Percentiles rank a stretch among this genome's conserved stretches.
Conservation (phyloP, 2,888 invertebrate genomes). For the Aquatica leii region DNA sequence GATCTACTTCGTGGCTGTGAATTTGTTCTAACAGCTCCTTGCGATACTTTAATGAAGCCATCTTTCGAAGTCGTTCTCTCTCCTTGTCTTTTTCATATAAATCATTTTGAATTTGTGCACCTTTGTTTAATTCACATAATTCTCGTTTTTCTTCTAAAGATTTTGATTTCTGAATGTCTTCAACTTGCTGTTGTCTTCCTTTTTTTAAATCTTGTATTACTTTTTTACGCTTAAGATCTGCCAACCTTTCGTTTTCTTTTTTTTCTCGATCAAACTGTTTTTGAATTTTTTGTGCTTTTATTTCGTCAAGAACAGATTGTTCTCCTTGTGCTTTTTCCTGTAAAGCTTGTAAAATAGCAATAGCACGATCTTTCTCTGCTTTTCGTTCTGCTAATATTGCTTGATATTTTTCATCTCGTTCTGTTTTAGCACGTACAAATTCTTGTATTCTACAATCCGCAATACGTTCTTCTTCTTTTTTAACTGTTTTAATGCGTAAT, state of each 20-base stretch:
- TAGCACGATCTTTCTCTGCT: conserved; percentile 71
- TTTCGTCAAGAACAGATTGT: conserved; percentile 60
- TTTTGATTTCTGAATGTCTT: conserved; percentile 66
- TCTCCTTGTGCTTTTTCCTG: conserved; percentile 66
- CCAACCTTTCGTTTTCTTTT: conserved; percentile 70
- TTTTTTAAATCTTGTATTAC: conserved; percentile 62
- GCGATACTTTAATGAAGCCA: conserved; percentile 65
- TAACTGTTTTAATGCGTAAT: conserved; percentile 67
- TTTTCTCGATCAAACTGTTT: conserved; percentile 74
- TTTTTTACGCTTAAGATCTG: conserved; percentile 66
- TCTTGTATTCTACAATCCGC: conserved; percentile 69
- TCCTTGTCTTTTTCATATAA: conserved; percentile 55
- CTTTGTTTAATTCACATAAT: conserved; percentile 55
- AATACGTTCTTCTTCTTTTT: conserved; percentile 72
- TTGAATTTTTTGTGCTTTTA: conserved; percentile 63
- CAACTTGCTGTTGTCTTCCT: conserved; percentile 62
- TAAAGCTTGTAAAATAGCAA: conserved; percentile 62
- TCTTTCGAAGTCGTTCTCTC: conserved; percentile 56
- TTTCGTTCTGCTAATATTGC: conserved; percentile 61
- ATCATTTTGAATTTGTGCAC: conserved; percentile 63
- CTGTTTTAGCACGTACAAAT: conserved; percentile 70
- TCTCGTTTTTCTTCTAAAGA: conserved; percentile 74
- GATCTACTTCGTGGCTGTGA: conserved; percentile 73
- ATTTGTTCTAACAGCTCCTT: conserved; percentile 74
- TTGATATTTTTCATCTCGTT: conserved; percentile 66